Evolutionary conservation across 2,888 invertebrate genomes (phyloP), one percentile per base, ranked within the genome.

Genomic region (Creontiades dilutus): DNA sequence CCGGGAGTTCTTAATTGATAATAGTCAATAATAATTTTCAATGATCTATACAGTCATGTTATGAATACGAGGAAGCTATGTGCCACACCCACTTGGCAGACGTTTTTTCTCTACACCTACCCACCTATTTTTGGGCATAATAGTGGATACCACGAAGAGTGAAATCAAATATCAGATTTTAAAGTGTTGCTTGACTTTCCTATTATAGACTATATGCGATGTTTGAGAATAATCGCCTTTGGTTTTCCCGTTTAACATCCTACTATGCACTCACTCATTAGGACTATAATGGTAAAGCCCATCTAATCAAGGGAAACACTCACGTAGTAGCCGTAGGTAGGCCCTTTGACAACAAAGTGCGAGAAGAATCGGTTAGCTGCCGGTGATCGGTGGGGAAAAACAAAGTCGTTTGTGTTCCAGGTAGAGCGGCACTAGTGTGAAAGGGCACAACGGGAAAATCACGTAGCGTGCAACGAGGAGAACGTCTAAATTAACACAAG

Each of bases 401-500:
- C 68, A 27, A 68, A 68, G 68, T 68, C 68, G 27, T 68, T 68
- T 68, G 23, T 23, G 23, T 11, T 68, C 23, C 68, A 68, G 68
- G 68, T 68, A 68, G 23, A 68, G 68, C 68, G 27, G 27, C 27
- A 19, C 52, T 12, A 27, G 68, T 23, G 68, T 27, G 68, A 68
- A 68, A 68, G 68, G 23, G 11, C 68, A 23, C 68, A 68, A 23
- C 68, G 68, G 85, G 28, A 61, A 85, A 85, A 85, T 57, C 28
- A 85, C 57, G 55, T 52, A 61, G 55, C 85, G 82, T 82, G 82
- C 46, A 82, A 19, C 19, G 19, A 28, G 48, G 23, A 28, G 85
- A 85, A 85, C 55, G 61, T 57, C 57, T 85, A 57, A 27, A 85
- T 85, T 85, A 85, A 85, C 85, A 28, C 57, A 16, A n/a, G 85